Evolutionary conservation across 2,888 invertebrate genomes (phyloP), one percentile per base, ranked within the genome.

Genomic region (Drosophila yooni): DNA sequence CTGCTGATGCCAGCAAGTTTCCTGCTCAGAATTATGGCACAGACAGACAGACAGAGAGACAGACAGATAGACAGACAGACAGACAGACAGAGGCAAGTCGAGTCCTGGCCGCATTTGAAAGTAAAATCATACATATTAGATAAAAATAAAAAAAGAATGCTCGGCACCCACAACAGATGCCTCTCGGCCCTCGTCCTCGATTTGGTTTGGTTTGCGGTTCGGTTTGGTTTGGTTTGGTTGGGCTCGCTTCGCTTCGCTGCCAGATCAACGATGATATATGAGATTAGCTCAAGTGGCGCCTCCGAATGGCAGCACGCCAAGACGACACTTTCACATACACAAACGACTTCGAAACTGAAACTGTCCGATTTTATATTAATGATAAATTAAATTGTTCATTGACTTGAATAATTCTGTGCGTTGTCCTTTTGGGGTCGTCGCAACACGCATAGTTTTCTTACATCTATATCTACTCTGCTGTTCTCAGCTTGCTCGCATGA

Each of bases 351-450:
- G 46, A 46, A 25, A 46, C 46, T 25, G 46, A 46, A 75, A 72
- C 70, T 89, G 88, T 89, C 90, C 81, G 88, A 85, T 88, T 88
- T 88, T 86, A 83, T 88, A 88, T 88, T 88, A 88, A 88, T 89
- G 90, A 90, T 90, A 88, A 90, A 88, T 90, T 90, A 88, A 90
- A 88, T 88, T 88, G 88, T 88, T 88, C 88, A 88, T 90, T 88
- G 88, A 90, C 87, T 88, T 88, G 88, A 90, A 88, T 87, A 89
- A 87, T 87, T 87, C 78, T 83, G 86, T 89, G 85, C 82, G 85
- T 82, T 80, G 82, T 80, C 88, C 75, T 73, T 82, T 71, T 70
- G 72, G 81, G 81, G 85, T 25, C 46, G 69, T 68, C 66, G 60
- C 81, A 62, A 52, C 60, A 51, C 54, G 70, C 64, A 83, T 83